These are phyloP conservation scores for Ploceus nigricollis DNA, from an alignment of 2,113 vertebrate species.

Conservation along the genomic window DNA sequence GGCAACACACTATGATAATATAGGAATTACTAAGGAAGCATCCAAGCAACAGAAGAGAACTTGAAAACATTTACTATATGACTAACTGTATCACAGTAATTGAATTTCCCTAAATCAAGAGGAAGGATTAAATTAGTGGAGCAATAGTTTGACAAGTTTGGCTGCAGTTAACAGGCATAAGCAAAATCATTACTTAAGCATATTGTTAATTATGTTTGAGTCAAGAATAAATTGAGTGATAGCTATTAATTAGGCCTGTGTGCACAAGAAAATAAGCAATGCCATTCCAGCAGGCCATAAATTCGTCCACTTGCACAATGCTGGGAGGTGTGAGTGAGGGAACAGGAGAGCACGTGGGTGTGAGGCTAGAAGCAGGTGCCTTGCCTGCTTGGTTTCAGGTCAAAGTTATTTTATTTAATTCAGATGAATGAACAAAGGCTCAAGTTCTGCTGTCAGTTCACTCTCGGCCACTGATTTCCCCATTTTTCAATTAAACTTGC, in stretches of 20 bases:
- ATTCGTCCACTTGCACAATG: not conserved
- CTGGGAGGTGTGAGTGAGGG: not conserved
- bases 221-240: constrained; percentile 55
- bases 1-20: constrained; percentile 21
- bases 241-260: constrained; percentile 53
- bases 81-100: constrained; percentile 50
- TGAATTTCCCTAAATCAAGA: constrained; percentile 53
- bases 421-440: not conserved
- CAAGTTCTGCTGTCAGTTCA: not conserved
- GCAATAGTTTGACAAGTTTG: constrained; percentile 49
- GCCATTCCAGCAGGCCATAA: not conserved
- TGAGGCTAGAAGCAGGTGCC: not conserved
- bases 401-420: not conserved
- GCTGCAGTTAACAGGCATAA: constrained; percentile 31
- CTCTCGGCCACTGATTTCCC: not conserved
- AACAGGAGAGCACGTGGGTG: not conserved
- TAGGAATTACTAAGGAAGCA: constrained; percentile 41
- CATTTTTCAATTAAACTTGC: not conserved
- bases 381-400: not conserved
- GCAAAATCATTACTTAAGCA: constrained; percentile 46
- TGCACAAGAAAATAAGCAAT: constrained; percentile 3
- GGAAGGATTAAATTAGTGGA: constrained; percentile 63
- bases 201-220: constrained; percentile 62
- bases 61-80: constrained; percentile 25
- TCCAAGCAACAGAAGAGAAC: constrained; percentile 40